These are phyloP conservation scores for Andrena camellia DNA, from an alignment of 2,888 invertebrate genomes.

Conservation along the genomic window DNA sequence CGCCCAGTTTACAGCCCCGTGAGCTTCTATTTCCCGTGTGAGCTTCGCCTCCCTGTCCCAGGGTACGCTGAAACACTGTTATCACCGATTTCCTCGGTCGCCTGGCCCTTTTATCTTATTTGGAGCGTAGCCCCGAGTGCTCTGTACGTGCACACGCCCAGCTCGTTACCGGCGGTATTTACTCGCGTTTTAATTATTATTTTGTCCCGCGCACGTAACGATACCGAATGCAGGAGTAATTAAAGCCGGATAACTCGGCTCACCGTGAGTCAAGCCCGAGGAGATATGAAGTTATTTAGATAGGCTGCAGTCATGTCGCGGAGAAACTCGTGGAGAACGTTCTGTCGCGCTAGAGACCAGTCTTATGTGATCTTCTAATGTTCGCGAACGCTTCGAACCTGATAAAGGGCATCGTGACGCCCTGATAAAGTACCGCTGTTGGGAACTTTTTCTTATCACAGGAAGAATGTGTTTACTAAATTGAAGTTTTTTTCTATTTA, in stretches of 20 bases:
- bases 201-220: conserved; percentile 15
- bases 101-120: conserved; percentile 17
- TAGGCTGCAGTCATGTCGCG: conserved; percentile 29
- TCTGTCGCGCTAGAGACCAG: not conserved
- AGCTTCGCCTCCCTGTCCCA: conserved; percentile 46
- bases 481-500: too few relatives aligned
- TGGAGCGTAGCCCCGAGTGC: conserved; percentile 11
- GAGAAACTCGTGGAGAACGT: conserved; percentile 2
- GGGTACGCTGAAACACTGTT: conserved; percentile 44
- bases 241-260: conserved; percentile 24
- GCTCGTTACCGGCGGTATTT: conserved; percentile 22
- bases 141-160: not conserved
- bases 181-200: conserved; percentile 39
- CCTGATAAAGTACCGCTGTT: too few relatives aligned
- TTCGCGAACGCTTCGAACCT: not conserved
- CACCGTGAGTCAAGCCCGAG: conserved; percentile 16
- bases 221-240: conserved; percentile 35
- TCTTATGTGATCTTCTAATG: not conserved
- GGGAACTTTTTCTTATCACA: too few relatives aligned
- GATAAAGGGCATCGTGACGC: not conserved
- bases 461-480: too few relatives aligned
- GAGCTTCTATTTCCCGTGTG: conserved; percentile 55
- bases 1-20: conserved; percentile 56
- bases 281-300: conserved; percentile 39
- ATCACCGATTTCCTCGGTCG: conserved; percentile 36